Evolutionary conservation across 2,888 invertebrate species (phyloP).

Genomic region (Phragmatobia fuliginosa): DNA sequence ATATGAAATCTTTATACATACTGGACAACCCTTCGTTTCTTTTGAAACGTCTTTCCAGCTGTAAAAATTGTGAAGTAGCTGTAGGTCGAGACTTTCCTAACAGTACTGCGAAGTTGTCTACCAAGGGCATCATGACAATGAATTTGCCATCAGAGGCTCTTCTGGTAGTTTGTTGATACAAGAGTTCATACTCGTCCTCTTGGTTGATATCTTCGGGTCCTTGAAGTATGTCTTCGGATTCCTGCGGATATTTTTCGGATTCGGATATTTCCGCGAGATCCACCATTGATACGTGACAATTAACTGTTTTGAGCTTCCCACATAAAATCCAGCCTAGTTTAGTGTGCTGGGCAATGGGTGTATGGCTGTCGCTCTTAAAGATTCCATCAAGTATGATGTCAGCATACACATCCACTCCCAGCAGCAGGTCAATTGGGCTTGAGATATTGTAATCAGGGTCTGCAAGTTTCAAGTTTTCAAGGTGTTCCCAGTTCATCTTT

Average conservation of each 20-base stretch:
- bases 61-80: no score
- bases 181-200: slow-evolving; percentile 16
- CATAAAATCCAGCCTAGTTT: slow-evolving; percentile 26
- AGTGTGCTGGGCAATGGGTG: slow-evolving; percentile 28
- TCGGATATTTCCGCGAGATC: slow-evolving; percentile 9
- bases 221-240: slow-evolving; percentile 19
- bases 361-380: neutral
- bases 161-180: slow-evolving; percentile 12
- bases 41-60: no score
- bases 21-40: no score
- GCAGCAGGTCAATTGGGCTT: slow-evolving; percentile 9
- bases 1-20: slow-evolving; percentile 12
- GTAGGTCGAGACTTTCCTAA: no score
- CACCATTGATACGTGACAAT: slow-evolving; percentile 15
- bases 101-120: no score
- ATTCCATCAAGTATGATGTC: slow-evolving; percentile 16
- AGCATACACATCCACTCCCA: slow-evolving; percentile 18
- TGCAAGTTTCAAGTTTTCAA: slow-evolving; percentile 18
- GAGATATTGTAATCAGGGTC: slow-evolving; percentile 20
- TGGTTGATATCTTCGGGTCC: neutral
- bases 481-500: slow-evolving; percentile 10
- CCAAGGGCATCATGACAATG: slow-evolving; percentile 19
- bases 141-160: slow-evolving; percentile 21
- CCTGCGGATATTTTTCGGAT: no score
- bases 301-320: slow-evolving; percentile 26